Conservation (phyloP, 2,113 vertebrate species). For the Calidris pugnax region DNA sequence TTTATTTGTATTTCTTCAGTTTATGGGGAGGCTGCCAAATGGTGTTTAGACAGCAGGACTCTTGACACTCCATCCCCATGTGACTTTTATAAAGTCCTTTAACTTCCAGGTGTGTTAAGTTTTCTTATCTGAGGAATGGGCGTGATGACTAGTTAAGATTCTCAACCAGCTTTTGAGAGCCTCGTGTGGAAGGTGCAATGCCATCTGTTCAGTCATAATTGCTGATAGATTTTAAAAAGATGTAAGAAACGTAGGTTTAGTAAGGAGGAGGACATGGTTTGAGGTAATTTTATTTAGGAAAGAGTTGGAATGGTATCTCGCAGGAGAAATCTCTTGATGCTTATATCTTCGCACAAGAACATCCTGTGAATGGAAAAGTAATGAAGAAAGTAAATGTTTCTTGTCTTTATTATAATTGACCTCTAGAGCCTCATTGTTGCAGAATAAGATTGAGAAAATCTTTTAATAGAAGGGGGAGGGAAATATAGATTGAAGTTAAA, state of each 20-base stretch:
- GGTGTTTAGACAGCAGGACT: background rate
- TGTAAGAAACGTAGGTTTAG: background rate
- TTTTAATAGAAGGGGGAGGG: background rate
- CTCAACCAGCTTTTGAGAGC: background rate
- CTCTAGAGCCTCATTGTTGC: background rate
- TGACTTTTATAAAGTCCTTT: background rate
- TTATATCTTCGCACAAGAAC: background rate
- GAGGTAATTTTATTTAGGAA: background rate
- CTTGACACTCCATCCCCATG: background rate
- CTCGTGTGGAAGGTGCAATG: background rate
- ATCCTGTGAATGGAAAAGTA: background rate
- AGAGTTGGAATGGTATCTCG: background rate
- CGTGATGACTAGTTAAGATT: background rate
- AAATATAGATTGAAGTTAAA: background rate
- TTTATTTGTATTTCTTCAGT: background rate
- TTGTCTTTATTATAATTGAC: background rate
- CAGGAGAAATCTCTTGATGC: background rate
- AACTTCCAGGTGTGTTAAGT: background rate
- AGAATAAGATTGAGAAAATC: background rate
- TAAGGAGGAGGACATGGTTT: background rate
- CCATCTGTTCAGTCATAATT: background rate
- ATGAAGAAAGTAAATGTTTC: background rate
- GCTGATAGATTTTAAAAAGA: background rate
- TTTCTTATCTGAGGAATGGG: constrained; percentile 20
- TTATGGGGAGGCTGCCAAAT: background rate